Evolutionary conservation across 2,797 vertebrate species (phyloP), one percentile per base, ranked within the genome.

Genomic region (Micropoecilia bifurca): DNA sequence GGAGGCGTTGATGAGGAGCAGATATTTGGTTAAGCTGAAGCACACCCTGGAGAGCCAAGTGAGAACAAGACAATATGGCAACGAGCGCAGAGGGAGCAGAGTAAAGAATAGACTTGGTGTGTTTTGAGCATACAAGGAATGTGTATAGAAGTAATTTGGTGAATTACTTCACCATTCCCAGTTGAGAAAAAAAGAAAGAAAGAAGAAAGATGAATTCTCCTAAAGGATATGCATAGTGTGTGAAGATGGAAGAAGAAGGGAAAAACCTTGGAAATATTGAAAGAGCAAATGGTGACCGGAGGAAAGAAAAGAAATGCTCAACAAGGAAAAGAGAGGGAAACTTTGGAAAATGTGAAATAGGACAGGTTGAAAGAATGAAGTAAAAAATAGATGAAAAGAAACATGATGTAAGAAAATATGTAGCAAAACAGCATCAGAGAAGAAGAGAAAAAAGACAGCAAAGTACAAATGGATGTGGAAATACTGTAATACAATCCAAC

Each of bases 21-120:
- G 61, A 81, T 83, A 73, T 83, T 76, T 78, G 73, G 78, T 79
- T 80, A 77, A 75, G 55, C 71, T 85, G 73, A 55, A 75, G 74
- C 41, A 57, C 45, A 80, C 68, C 79, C 74, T 5, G 43, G 75
- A 81, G 78, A 85, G 78, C 22, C 59, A 55, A 73, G 47, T 63
- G 75, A 72, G 41, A 84, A 78, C 41, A 75, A 39, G 73, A 68
- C 45, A 78, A 73, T 46, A 81, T 25, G 83, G 82, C 47, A 71
- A 69, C 75, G 68, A n/a, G 57, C 22, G 75, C 36, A 80, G 39
- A 63, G 45, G 48, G 36, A 39, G 59, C 69, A 82, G 55, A 78
- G 39, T 16, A 45, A 36, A 81, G 78, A 81, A 77, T 16, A 77
- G 57, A 81, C 55, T 63, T 78, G 69, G 80, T 4, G 46, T 80